Evolutionary conservation across 2,888 invertebrate genomes (phyloP).

Genomic region (Andrena flavipes): DNA sequence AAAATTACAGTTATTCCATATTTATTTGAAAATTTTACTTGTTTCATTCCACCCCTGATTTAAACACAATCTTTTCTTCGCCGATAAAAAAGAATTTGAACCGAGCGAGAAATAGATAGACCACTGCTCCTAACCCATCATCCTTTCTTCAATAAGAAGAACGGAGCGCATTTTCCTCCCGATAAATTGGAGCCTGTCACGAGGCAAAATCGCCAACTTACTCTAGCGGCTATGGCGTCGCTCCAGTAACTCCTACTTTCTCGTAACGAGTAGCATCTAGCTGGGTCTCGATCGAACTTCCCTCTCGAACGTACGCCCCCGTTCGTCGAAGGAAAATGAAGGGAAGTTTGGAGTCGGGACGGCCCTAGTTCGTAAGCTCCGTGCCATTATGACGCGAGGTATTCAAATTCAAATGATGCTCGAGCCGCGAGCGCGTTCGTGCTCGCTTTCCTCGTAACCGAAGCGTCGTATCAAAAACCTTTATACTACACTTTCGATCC

Average conservation of each 20-base stretch:
- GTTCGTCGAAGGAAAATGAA: conserved; percentile 13
- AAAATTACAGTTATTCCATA: too few relatives aligned
- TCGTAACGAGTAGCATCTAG: not conserved
- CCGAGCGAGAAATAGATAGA: too few relatives aligned
- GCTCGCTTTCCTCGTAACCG: not conserved
- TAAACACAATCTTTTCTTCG: too few relatives aligned
- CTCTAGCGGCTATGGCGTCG: not conserved
- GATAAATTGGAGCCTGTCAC: conserved; percentile 3
- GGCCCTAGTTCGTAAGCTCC: not conserved
- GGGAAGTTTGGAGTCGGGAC: conserved; percentile 16
- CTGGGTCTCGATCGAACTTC: conserved; percentile 10
- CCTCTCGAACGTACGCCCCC: not conserved
- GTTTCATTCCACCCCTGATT: too few relatives aligned
- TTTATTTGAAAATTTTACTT: too few relatives aligned
- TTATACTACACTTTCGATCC: too few relatives aligned
- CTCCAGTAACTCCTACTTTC: not conserved
- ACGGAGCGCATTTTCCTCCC: too few relatives aligned
- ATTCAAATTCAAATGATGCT: conserved; percentile 39
- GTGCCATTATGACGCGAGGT: conserved; percentile 24
- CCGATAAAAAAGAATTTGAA: too few relatives aligned
- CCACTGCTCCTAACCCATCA: too few relatives aligned
- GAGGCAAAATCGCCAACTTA: not conserved
- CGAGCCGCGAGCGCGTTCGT: not conserved
- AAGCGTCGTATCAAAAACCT: too few relatives aligned
- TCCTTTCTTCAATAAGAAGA: too few relatives aligned